Percentiles rank a stretch among this genome's conserved stretches.
phyloP scores from a whole-genome alignment of 2,113 vertebrate species.

The Azemiops feae region DNA sequence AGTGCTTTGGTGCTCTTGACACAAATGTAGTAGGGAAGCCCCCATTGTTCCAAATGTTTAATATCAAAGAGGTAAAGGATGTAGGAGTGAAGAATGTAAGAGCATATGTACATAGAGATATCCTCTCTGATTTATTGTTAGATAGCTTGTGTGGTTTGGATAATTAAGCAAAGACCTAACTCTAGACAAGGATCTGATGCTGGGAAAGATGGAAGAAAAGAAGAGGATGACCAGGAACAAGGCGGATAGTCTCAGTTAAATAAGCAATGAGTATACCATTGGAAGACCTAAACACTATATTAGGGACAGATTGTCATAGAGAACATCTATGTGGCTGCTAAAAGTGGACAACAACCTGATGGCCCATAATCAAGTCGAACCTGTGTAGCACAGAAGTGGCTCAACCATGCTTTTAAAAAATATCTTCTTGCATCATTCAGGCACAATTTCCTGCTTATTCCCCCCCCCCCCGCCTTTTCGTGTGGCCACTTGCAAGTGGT shows the following conservation, averaged over 20 bases:
- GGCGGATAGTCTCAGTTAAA: neutral
- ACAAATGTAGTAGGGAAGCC: neutral
- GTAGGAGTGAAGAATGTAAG: neutral
- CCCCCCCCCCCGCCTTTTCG: neutral
- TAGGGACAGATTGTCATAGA: neutral
- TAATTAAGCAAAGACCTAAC: neutral
- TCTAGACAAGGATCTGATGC: neutral
- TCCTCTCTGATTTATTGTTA: neutral
- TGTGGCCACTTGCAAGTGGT: neutral
- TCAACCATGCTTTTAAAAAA: neutral
- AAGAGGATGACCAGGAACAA: neutral
- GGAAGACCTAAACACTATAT: neutral
- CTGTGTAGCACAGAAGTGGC: neutral
- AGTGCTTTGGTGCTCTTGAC: neutral
- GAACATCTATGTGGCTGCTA: neutral
- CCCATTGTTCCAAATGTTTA: neutral
- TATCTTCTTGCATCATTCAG: neutral
- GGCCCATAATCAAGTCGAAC: neutral
- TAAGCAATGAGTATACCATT: neutral
- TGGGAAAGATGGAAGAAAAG: neutral
- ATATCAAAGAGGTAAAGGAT: neutral
- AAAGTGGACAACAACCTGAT: neutral
- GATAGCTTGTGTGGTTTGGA: neutral
- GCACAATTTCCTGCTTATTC: neutral
- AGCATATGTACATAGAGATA: neutral